phyloP scores from a whole-genome alignment of 2,888 invertebrate genomes.

The Conistra vaccinii region DNA sequence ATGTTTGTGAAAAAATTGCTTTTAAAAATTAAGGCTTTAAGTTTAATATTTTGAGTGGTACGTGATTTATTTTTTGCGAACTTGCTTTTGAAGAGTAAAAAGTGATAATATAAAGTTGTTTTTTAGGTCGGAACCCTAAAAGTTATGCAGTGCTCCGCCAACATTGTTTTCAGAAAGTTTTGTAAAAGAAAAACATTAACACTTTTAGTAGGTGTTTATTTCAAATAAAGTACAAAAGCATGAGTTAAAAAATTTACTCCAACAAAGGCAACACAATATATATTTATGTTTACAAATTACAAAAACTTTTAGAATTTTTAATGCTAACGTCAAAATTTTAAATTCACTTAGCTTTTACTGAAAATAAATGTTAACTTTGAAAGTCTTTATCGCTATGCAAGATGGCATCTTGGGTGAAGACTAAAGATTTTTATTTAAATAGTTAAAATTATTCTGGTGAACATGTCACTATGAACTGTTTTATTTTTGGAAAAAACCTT shows the following conservation, averaged over 20 bases:
- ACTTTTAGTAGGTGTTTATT: not conserved
- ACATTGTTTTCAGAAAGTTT: not conserved
- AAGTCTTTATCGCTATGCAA: slow-evolving; percentile 24
- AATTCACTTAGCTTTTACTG: slow-evolving; percentile 38
- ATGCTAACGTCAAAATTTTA: slow-evolving; percentile 15
- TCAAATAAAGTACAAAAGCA: not conserved
- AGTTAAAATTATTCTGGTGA: not conserved
- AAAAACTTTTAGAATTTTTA: slow-evolving; percentile 23
- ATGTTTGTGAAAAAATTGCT: slow-evolving; percentile 34
- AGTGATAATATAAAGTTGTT: not conserved
- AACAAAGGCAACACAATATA: slow-evolving; percentile 17
- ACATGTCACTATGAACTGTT: not conserved
- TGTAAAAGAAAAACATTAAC: not conserved
- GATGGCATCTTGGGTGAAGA: slow-evolving; percentile 24
- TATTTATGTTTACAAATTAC: slow-evolving; percentile 23
- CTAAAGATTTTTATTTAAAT: slow-evolving; percentile 6
- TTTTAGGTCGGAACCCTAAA: not conserved
- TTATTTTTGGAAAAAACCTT: not conserved
- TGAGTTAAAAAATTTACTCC: not conserved
- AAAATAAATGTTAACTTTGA: slow-evolving; percentile 16
- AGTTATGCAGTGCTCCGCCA: too few relatives aligned
- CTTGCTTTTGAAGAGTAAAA: not conserved
- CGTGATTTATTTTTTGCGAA: slow-evolving; percentile 30
- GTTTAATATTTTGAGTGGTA: slow-evolving; percentile 28
- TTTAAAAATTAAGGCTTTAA: slow-evolving; percentile 37